A percentile compares a stretch with the other conserved stretches of the same genome.
Evolutionary conservation across 2,888 invertebrate genomes (phyloP).

Genomic region (Drosophila anomalipes): DNA sequence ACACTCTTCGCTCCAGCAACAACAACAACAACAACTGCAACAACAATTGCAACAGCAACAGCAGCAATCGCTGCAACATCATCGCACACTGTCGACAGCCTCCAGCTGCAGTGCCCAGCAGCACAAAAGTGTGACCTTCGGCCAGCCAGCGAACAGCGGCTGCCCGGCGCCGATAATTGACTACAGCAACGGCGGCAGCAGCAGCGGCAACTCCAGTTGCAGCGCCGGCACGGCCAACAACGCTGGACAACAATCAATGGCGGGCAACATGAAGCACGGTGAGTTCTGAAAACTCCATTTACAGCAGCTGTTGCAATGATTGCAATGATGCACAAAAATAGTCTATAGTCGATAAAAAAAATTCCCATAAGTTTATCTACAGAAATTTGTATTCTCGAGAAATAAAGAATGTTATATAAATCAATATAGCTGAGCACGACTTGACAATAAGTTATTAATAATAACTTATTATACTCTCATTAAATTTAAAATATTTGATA

Average conservation of each 20-base stretch:
- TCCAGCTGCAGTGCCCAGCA: slow-evolving; percentile 85
- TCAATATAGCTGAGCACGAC: not conserved
- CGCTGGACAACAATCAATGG: slow-evolving; percentile 85
- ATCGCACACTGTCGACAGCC: slow-evolving; percentile 85
- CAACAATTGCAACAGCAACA: slow-evolving; percentile 27
- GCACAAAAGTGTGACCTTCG: slow-evolving; percentile 85
- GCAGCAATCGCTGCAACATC: slow-evolving; percentile 80
- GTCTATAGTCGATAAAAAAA: not conserved
- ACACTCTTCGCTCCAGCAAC: slow-evolving; percentile 75
- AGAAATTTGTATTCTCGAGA: not conserved
- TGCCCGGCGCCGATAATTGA: slow-evolving; percentile 58
- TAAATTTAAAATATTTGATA: not conserved
- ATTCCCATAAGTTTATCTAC: not conserved
- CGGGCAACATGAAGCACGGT: slow-evolving; percentile 86
- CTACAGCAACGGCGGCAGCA: slow-evolving; percentile 73
- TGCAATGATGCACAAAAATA: not conserved
- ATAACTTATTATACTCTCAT: not conserved
- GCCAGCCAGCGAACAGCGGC: slow-evolving; percentile 75
- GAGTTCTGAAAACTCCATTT: slow-evolving; percentile 28
- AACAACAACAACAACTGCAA: slow-evolving; percentile 78
- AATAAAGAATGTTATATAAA: not conserved
- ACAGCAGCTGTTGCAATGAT: not conserved
- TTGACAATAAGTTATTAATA: not conserved
- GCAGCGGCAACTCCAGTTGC: slow-evolving; percentile 80
- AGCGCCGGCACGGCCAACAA: slow-evolving; percentile 82